A percentile compares a stretch with the other conserved stretches of the same genome.
Conservation (phyloP, 1,140 invertebrate genomes). For the Philopotamus ludificatus region DNA sequence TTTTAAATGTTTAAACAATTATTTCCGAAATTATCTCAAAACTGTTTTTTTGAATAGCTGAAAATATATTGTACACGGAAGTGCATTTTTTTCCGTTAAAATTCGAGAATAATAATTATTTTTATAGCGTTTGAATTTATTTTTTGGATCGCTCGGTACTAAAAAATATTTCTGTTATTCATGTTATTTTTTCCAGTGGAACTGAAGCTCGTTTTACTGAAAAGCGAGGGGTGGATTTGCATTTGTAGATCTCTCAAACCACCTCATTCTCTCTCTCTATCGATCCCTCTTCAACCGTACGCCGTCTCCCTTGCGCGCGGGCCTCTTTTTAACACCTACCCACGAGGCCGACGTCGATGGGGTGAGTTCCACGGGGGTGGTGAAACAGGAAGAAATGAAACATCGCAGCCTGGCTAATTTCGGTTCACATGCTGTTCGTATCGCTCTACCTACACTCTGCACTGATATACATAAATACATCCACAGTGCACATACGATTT, state of each 20-base stretch:
- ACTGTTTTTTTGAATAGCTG: too few species aligned
- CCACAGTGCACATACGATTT: too few species aligned
- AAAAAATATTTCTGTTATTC: conserved; percentile 28
- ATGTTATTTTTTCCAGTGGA: conserved; percentile 29
- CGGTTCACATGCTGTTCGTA: conserved; percentile 6
- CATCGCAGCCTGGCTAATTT: conserved; percentile 14
- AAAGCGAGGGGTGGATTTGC: conserved; percentile 26
- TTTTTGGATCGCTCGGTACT: not conserved
- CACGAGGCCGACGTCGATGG: not conserved
- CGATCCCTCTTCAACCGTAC: not conserved
- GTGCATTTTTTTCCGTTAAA: too few species aligned
- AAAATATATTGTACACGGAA: too few species aligned
- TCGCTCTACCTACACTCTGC: not conserved
- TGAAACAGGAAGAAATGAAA: conserved; percentile 11
- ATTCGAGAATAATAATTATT: too few species aligned
- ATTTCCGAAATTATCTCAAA: too few species aligned
- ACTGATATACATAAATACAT: too few species aligned
- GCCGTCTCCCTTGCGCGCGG: not conserved
- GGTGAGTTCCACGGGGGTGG: not conserved
- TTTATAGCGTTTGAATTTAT: too few species aligned
- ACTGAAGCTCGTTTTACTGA: conserved; percentile 28
- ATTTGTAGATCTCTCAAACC: conserved; percentile 28
- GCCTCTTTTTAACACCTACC: not conserved
- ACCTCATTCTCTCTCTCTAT: not conserved
- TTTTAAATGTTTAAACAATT: too few species aligned